Evolutionary conservation across 2,113 vertebrate species (phyloP).

Genomic region (Vombatus ursinus): DNA sequence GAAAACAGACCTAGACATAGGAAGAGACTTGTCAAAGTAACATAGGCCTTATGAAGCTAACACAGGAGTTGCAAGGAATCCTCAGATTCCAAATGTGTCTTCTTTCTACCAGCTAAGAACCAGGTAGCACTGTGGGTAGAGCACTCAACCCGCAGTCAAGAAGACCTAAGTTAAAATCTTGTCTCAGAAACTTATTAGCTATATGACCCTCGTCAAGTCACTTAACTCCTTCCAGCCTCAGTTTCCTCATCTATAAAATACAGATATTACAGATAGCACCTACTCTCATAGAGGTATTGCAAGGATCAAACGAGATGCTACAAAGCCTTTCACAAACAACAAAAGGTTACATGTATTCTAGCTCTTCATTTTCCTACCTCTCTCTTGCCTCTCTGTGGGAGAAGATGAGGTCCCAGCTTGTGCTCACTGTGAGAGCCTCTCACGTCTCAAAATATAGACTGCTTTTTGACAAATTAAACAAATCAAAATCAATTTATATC

Average conservation of each 20-base stretch:
- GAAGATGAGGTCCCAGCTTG: neutral
- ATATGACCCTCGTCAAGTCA: constrained; percentile 4
- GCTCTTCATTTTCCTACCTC: neutral
- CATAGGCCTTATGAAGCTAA: neutral
- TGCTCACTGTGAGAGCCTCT: neutral
- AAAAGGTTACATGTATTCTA: no score
- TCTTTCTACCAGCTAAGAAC: neutral
- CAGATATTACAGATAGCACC: neutral
- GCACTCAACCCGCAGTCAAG: neutral
- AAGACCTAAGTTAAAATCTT: constrained; percentile 10
- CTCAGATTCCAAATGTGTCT: neutral
- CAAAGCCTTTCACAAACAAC: no score
- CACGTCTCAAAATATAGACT: neutral
- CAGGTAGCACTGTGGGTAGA: neutral
- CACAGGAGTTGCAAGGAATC: neutral
- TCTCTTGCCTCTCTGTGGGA: neutral
- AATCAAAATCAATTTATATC: neutral
- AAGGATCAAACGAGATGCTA: neutral
- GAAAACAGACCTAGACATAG: neutral
- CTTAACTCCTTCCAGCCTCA: neutral
- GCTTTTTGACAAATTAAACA: neutral
- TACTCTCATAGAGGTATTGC: neutral
- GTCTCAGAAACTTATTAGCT: neutral
- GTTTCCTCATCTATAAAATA: constrained; percentile 23
- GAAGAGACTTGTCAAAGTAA: neutral